Base-by-base conservation (phyloP, 1,140 invertebrate species). In the Drosophila equinoxialis region DNA sequence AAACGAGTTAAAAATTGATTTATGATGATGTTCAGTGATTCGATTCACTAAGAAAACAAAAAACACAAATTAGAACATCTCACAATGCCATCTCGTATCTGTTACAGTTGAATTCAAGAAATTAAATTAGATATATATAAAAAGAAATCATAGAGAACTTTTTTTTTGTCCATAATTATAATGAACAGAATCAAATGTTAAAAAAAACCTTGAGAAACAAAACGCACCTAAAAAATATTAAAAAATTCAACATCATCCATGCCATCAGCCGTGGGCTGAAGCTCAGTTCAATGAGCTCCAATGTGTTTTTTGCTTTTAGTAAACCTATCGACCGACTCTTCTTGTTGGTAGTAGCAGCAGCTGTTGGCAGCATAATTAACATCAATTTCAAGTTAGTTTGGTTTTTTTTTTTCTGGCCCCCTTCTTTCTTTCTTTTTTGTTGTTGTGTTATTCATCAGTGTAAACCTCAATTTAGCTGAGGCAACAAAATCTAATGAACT, bases 331-430 rank as follows among this genome's bases (percentile, higher is more conserved):
- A 30, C 30, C 30, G 30, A 30, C 30, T 30, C 30, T 60, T 70
- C 65, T 75, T 60, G 45, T 67, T 74, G 61, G 7, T 37, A 37
- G 45, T 71, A 63, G 74, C 68, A 71, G 81, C 81, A 81, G 70
- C 78, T 77, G 66, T 74, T 74, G 77, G 81, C 81, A 77, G 71
- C 79, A 86, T 87, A 86, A 82, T 85, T 86, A 85, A 76, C 82
- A 77, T 71, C 67, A 85, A 85, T 81, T 78, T 80, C 51, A 65
- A 41, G 73, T 68, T 62, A 17, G 55, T 58, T 30, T 30, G 30
- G 30, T 30, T 30, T 30, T 30, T 30, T n/a, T 30, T 30, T 30
- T 30, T 6, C 30, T 6, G 6, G 6, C 30, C 30, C 30, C 30
- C 30, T 30, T 30, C 30, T 30, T 30, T 30, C 30, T 30, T 5